Base-by-base conservation (phyloP, 2,113 vertebrate genomes). In the Cynocephalus volans region DNA sequence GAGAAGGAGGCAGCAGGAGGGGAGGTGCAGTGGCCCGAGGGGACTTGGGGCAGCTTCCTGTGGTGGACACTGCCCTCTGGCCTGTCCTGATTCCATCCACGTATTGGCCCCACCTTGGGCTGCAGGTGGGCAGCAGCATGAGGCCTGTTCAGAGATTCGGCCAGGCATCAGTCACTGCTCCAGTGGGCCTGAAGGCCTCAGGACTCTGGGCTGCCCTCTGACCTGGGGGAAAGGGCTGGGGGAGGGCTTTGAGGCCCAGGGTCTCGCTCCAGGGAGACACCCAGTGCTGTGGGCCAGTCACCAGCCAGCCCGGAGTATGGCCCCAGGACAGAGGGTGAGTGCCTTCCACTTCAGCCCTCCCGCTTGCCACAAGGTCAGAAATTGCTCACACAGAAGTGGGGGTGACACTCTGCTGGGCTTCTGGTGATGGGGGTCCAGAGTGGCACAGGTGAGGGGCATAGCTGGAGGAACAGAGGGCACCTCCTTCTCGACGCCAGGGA, bases 141-240 rank as follows among this genome's bases (percentile, higher is more conserved):
- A n/a, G 28, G 65, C 70, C 13, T 4, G 81, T 13, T 33, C 54
- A 52, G 54, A 72, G 67, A 23, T 9, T 84, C 64, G 5, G 8
- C 36, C n/a, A n/a, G n/a, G 28, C 41, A 2, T 1, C 10, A 4
- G 18, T 11, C n/a, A 17, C 13, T 0, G 62, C 17, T 33, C 36
- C 82, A 6, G 41, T 0, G 54, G 3, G 64, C 33, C 6, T 1
- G 52, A 62, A 26, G 26, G 75, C 45, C 67, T 26, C 1, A 3
- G 85, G 24, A n/a, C 10, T 7, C 5, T 0, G 26, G 73, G 62
- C 65, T 72, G 54, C 12, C 18, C 76, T 81, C 56, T 52, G 65
- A 45, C 60, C n/a, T 11, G 3, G 21, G 13, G 11, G 67, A 14
- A 21, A 26, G 33, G 41, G 41, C 41, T 4, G 41, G 41, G 41